phyloP scores from a whole-genome alignment of 2,797 vertebrate species.

The Fundulus diaphanus region DNA sequence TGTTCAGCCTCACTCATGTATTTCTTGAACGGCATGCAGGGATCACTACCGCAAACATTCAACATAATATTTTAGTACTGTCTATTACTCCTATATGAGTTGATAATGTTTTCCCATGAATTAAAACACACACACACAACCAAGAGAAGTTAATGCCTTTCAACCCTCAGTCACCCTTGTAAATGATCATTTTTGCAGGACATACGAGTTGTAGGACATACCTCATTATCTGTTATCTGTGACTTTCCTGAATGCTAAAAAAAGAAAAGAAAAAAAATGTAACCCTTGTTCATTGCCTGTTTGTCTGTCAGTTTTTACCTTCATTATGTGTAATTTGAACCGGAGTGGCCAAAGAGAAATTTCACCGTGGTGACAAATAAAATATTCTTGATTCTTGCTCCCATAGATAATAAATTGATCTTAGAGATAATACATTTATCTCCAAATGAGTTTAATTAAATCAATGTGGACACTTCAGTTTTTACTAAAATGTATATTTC shows the following conservation, averaged over 20 bases:
- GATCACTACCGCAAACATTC: background rate
- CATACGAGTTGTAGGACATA: too few relatives aligned
- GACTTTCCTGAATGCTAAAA: too few relatives aligned
- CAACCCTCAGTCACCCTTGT: background rate
- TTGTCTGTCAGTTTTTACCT: too few relatives aligned
- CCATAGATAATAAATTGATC: too few relatives aligned
- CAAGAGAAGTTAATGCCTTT: background rate
- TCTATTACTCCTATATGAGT: background rate
- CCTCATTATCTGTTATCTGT: too few relatives aligned
- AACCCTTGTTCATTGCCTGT: too few relatives aligned
- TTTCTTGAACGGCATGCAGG: background rate
- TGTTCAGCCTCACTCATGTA: background rate
- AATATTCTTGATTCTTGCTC: too few relatives aligned
- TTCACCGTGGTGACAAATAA: too few relatives aligned
- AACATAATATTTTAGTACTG: background rate
- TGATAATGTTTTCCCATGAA: background rate
- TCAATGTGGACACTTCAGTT: constrained; percentile 5
- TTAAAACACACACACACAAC: background rate
- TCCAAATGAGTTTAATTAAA: background rate
- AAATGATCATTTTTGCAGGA: background rate
- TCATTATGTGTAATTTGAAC: too few relatives aligned
- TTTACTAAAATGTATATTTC: constrained; percentile 9
- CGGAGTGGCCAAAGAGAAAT: too few relatives aligned
- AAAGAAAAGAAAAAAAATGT: too few relatives aligned
- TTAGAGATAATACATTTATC: background rate